Percentiles rank a stretch among this genome's conserved stretches.
Conservation (phyloP, 2,113 vertebrate genomes). For the Apaloderma vittatum region DNA sequence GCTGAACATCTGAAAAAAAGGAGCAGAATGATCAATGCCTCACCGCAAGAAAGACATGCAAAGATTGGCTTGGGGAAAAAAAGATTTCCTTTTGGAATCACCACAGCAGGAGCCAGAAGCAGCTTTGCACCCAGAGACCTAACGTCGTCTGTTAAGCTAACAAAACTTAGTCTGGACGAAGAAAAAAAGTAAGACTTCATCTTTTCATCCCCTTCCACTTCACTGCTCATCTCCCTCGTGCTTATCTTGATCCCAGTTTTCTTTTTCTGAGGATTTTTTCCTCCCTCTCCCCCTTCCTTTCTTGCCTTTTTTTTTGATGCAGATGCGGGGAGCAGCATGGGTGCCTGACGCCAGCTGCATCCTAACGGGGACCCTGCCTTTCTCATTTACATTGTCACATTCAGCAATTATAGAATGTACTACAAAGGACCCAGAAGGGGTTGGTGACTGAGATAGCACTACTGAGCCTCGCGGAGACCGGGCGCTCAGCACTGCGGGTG, state of each 20-base stretch:
- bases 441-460: accelerated
- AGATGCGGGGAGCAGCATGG: background rate
- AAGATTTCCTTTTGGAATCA: slow-evolving; percentile 50
- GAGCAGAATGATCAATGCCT: slow-evolving; percentile 11
- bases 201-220: slow-evolving; percentile 57
- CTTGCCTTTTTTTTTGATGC: background rate
- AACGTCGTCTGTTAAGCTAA: slow-evolving; percentile 48
- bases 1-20: background rate
- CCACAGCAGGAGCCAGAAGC: slow-evolving; percentile 42
- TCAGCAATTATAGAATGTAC: background rate
- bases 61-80: background rate
- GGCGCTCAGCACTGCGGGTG: accelerated
- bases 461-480: accelerated
- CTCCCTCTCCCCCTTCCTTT: background rate
- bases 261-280: background rate
- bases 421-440: background rate
- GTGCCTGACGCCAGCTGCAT: background rate
- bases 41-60: background rate
- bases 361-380: background rate
- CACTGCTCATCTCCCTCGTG: slow-evolving; percentile 9
- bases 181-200: slow-evolving; percentile 30
- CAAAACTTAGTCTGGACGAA: slow-evolving; percentile 43
- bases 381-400: background rate
- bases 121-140: slow-evolving; percentile 55
- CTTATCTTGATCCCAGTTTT: slow-evolving; percentile 44